Conservation (phyloP, 2,888 invertebrate species). For the Thelaira solivaga region DNA sequence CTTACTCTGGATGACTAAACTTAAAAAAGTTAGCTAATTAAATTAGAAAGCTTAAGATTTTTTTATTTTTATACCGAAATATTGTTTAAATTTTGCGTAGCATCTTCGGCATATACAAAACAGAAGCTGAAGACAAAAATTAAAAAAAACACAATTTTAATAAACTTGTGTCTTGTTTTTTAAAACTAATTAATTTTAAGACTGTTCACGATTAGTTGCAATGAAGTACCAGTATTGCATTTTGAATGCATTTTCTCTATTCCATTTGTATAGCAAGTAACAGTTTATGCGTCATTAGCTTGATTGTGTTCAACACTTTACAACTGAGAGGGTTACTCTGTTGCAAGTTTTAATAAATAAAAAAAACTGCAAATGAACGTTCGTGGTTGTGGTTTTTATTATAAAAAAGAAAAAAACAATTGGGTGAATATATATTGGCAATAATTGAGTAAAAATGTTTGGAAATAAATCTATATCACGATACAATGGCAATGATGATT, state of each 20-base stretch:
- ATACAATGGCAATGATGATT: constrained; percentile 28
- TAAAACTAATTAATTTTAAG: too few relatives aligned
- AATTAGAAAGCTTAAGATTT: too few relatives aligned
- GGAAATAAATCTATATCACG: constrained; percentile 22
- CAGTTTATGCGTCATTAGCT: constrained; percentile 47
- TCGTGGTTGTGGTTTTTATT: not conserved
- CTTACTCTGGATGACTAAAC: too few relatives aligned
- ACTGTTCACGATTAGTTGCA: too few relatives aligned
- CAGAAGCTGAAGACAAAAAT: too few relatives aligned
- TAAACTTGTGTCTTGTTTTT: too few relatives aligned
- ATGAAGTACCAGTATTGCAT: not conserved
- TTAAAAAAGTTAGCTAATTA: too few relatives aligned
- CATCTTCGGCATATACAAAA: too few relatives aligned
- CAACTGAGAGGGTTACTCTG: constrained; percentile 51
- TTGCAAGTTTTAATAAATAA: constrained; percentile 2
- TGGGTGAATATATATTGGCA: constrained; percentile 3
- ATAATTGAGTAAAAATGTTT: constrained; percentile 19
- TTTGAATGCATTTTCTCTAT: not conserved
- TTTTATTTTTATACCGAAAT: too few relatives aligned
- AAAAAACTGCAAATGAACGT: not conserved
- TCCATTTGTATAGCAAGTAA: not conserved
- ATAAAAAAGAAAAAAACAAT: not conserved
- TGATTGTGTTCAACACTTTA: constrained; percentile 33
- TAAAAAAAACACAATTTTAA: too few relatives aligned
- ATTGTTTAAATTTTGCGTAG: too few relatives aligned